These are phyloP conservation scores for Disparrhopalites patrizii DNA, from an alignment of 2,888 invertebrate species.

Conservation along the genomic window DNA sequence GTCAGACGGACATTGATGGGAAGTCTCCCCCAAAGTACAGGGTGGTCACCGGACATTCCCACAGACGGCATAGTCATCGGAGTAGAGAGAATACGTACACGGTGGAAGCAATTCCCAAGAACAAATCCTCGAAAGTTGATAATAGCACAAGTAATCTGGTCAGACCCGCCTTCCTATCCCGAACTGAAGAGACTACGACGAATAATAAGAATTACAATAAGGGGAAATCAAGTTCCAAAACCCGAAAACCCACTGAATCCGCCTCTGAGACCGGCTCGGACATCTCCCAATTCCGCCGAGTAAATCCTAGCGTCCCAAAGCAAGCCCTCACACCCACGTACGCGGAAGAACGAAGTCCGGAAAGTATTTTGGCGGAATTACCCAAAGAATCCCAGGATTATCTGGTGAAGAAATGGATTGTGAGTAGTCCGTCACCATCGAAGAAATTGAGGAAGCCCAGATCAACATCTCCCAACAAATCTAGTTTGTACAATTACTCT, in stretches of 20 bases:
- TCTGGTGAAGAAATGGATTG: constrained; percentile 32
- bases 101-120: constrained; percentile 15
- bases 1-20: not conserved
- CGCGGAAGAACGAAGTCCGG: constrained; percentile 10
- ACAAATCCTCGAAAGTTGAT: not conserved
- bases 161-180: not conserved
- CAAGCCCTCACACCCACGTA: not conserved
- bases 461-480: not conserved
- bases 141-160: not conserved
- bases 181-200: not conserved
- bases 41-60: constrained; percentile 19
- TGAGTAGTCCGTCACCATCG: constrained; percentile 22
- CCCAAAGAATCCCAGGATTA: constrained; percentile 27
- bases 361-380: constrained; percentile 18
- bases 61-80: constrained; percentile 11
- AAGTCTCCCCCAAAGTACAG: constrained; percentile 14
- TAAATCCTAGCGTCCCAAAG: constrained; percentile 4
- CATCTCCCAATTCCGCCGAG: constrained; percentile 17
- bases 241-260: not conserved
- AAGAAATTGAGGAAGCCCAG: constrained; percentile 19
- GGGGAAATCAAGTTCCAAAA: not conserved
- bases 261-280: constrained; percentile 17
- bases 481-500: not conserved
- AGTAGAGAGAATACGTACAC: constrained; percentile 20
- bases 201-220: not conserved